Conservation (phyloP, 2,797 vertebrate genomes). For the Pygocentrus nattereri region DNA sequence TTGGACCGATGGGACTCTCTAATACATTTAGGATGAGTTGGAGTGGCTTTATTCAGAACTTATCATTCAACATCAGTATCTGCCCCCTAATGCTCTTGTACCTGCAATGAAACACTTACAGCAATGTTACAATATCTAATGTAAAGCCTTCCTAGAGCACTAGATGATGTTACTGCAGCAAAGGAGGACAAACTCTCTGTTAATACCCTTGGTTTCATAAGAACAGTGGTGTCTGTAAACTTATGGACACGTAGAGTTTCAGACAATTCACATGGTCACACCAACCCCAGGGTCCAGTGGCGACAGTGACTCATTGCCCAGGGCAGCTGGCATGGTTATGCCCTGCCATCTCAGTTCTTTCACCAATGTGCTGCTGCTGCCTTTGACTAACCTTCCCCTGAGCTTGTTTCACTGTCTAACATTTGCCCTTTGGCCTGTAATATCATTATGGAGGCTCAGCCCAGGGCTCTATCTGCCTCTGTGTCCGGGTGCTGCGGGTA, state of each 20-base stretch:
- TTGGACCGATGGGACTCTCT: too few relatives aligned
- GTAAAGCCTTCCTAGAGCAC: too few relatives aligned
- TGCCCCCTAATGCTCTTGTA: too few relatives aligned
- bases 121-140: too few relatives aligned
- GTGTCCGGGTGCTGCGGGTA: too few relatives aligned
- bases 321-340: slow-evolving; percentile 20
- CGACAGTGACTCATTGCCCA: not conserved
- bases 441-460: slow-evolving; percentile 22
- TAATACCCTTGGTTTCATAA: too few relatives aligned
- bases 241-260: not conserved
- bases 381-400: slow-evolving; percentile 15
- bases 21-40: too few relatives aligned
- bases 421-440: slow-evolving; percentile 25
- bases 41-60: too few relatives aligned
- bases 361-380: slow-evolving; percentile 9
- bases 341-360: not conserved
- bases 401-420: not conserved
- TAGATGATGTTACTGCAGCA: too few relatives aligned
- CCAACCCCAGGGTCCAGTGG: not conserved
- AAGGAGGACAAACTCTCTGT: too few relatives aligned
- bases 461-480: not conserved
- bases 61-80: too few relatives aligned
- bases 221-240: not conserved
- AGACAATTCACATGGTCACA: not conserved
- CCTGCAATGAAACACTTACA: too few relatives aligned